These are phyloP conservation scores for Ciconia boyciana DNA, from an alignment of 2,113 vertebrate genomes.

Conservation along the genomic window DNA sequence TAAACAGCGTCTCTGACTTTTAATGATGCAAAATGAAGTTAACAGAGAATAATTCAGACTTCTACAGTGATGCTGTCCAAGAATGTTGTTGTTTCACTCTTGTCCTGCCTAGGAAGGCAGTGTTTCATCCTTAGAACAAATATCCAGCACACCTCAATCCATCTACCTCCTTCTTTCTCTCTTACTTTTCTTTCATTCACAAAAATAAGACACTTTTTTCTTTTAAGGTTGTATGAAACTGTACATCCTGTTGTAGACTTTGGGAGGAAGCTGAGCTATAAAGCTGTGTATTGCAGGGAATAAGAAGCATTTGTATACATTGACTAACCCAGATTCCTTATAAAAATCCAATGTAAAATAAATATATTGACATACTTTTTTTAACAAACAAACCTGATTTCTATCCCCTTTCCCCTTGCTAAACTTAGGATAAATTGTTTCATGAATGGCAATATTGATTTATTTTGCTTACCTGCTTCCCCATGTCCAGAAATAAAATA, in stretches of 20 bases:
- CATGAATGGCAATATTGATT: not conserved
- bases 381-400: not conserved
- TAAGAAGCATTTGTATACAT: not conserved
- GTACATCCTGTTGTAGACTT: not conserved
- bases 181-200: not conserved
- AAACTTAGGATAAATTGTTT: not conserved
- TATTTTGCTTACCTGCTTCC: conserved; percentile 68
- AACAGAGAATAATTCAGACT: not conserved
- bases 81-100: not conserved
- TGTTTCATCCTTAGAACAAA: not conserved
- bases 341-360: not conserved
- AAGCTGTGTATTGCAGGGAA: not conserved
- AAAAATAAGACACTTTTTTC: not conserved
- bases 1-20: not conserved
- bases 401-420: not conserved
- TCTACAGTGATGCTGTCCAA: not conserved
- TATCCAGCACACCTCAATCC: not conserved
- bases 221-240: not conserved
- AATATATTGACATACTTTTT: not conserved
- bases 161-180: not conserved
- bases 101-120: not conserved
- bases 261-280: not conserved
- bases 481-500: conserved; percentile 50
- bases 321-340: not conserved
- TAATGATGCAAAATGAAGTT: not conserved